A percentile compares a stretch with the other conserved stretches of the same genome.
Conservation (phyloP, 2,797 vertebrate genomes). For the Pelochelys cantorii region DNA sequence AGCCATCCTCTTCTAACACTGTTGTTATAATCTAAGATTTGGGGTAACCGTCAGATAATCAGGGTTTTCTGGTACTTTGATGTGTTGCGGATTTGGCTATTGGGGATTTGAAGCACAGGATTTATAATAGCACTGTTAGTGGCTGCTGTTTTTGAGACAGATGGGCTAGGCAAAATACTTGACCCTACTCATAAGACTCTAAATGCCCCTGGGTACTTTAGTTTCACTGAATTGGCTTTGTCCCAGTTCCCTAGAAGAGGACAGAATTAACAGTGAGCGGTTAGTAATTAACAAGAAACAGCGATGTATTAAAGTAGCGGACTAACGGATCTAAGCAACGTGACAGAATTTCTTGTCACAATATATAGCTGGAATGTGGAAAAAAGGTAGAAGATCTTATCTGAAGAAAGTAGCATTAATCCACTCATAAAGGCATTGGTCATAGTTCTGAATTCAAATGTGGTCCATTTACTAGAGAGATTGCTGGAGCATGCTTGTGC, state of each 20-base stretch:
- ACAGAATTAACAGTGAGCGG: not conserved
- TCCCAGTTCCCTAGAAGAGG: not conserved
- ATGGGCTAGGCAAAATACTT: not conserved
- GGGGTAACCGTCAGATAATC: not conserved
- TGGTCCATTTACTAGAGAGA: not conserved
- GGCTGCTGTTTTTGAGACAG: not conserved
- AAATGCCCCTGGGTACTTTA: not conserved
- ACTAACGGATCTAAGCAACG: not conserved
- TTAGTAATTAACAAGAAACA: not conserved
- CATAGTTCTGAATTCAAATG: not conserved
- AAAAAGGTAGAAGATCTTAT: not conserved
- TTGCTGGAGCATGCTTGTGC: not conserved
- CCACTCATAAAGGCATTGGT: not conserved
- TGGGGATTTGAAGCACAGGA: not conserved
- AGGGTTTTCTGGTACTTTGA: not conserved
- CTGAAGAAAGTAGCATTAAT: not conserved
- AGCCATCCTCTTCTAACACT: not conserved
- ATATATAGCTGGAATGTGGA: not conserved
- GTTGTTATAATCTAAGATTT: not conserved
- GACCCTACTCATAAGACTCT: not conserved
- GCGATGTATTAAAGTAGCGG: not conserved
- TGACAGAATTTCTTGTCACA: not conserved
- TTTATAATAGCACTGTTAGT: not conserved
- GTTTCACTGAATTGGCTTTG: not conserved
- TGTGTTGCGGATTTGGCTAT: not conserved